A percentile compares a stretch with the other conserved stretches of the same genome.
Conservation (phyloP, 2,888 invertebrate species). For the Allygus modestus region DNA sequence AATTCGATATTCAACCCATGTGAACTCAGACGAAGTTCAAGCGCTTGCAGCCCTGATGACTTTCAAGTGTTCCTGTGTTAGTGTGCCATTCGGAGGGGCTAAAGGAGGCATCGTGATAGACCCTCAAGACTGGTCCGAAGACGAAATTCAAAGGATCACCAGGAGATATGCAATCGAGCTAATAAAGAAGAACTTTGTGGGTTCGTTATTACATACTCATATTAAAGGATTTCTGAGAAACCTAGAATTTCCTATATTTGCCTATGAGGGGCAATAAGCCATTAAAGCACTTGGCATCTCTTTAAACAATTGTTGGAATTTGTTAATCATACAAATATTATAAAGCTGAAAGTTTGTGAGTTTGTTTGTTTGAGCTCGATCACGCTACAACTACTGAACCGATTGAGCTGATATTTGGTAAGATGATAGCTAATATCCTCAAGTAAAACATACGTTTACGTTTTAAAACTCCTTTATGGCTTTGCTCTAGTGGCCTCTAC, state of each 20-base stretch:
- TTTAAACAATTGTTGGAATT: not conserved
- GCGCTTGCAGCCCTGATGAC: slow-evolving; percentile 91
- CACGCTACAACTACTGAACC: no score
- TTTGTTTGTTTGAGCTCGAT: no score
- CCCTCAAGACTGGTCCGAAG: slow-evolving; percentile 83
- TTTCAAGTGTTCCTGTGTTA: slow-evolving; percentile 88
- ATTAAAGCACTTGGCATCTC: not conserved
- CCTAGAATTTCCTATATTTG: no score
- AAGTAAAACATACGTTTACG: not conserved
- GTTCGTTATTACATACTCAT: slow-evolving; percentile 71
- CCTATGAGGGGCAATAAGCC: not conserved
- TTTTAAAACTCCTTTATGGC: no score
- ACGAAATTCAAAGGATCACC: slow-evolving; percentile 88
- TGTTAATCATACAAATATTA: no score
- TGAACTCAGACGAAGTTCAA: slow-evolving; percentile 86
- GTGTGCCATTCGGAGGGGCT: slow-evolving; percentile 88
- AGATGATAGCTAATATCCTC: no score
- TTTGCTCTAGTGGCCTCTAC: no score
- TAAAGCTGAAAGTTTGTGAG: no score
- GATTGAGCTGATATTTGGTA: no score
- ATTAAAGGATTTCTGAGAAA: no score
- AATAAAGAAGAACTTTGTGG: slow-evolving; percentile 86
- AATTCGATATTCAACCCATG: slow-evolving; percentile 77
- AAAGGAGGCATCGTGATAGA: slow-evolving; percentile 87
- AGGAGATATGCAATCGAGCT: slow-evolving; percentile 84